These are phyloP conservation scores for Phycodurus eques DNA, from an alignment of 2,113 vertebrate species.

Conservation along the genomic window DNA sequence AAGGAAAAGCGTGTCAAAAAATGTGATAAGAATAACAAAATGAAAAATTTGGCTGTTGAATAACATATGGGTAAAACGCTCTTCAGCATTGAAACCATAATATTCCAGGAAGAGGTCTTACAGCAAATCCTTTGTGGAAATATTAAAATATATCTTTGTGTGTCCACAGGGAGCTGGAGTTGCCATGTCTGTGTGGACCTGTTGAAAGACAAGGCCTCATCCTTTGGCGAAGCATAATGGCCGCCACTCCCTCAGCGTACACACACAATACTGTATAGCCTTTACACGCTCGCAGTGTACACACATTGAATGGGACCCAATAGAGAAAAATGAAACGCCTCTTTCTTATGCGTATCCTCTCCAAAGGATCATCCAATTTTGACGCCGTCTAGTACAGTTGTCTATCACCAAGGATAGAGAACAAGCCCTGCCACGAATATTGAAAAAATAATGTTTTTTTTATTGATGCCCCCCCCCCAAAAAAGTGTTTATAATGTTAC, in stretches of 20 bases:
- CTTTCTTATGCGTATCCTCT: not conserved
- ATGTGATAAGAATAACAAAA: too few species aligned
- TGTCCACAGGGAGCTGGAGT: conserved; percentile 90
- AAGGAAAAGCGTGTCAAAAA: too few species aligned
- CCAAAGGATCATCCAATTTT: not conserved
- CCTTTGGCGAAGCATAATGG: conserved; percentile 67
- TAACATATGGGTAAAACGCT: too few species aligned
- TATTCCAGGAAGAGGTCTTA: conserved; percentile 6
- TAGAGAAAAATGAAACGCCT: not conserved
- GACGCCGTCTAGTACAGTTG: not conserved
- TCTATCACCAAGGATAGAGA: too few species aligned
- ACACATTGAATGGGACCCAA: not conserved
- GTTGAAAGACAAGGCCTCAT: conserved; percentile 92
- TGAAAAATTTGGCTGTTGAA: too few species aligned
- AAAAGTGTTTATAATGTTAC: not conserved
- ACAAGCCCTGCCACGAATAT: too few species aligned
- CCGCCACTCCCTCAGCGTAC: not conserved
- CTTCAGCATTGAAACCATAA: not conserved
- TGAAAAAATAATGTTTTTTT: too few species aligned
- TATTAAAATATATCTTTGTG: conserved; percentile 22
- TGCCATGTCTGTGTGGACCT: conserved; percentile 94
- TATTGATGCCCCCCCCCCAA: too few species aligned
- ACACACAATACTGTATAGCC: not conserved
- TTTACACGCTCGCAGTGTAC: not conserved
- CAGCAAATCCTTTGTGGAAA: too few species aligned